phyloP scores from a whole-genome alignment of 1,140 invertebrate genomes.

The Bombus superbus region DNA sequence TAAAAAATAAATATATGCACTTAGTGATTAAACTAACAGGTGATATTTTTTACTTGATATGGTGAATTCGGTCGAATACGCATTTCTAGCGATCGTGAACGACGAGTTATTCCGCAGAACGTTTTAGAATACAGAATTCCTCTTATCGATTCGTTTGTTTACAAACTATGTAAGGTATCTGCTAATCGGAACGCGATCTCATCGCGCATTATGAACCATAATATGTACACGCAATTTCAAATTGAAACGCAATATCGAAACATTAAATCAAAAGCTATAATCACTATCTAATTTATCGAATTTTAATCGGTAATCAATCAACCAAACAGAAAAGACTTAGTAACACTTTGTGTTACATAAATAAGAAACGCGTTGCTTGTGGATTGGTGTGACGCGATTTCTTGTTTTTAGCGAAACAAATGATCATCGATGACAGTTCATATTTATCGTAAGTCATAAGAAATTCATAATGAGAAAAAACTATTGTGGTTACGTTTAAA shows the following conservation, averaged over 20 bases:
- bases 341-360: background rate
- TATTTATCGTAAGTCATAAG: background rate
- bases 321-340: background rate
- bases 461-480: background rate
- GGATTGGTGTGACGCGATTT: background rate
- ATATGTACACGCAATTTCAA: background rate
- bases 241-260: background rate
- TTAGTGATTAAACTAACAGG: background rate
- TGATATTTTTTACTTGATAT: background rate
- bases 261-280: background rate
- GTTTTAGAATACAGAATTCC: constrained; percentile 36
- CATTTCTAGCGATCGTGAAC: background rate
- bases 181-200: background rate
- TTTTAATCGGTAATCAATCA: background rate
- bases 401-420: background rate
- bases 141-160: constrained; percentile 41
- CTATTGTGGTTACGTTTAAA: background rate
- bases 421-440: constrained; percentile 8
- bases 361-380: background rate
- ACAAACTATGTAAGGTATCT: constrained; percentile 28
- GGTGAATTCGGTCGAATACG: background rate
- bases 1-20: too few relatives aligned
- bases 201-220: background rate
- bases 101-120: background rate
- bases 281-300: background rate